phyloP scores from a whole-genome alignment of 2,113 vertebrate species.

The Mesitornis unicolor region DNA sequence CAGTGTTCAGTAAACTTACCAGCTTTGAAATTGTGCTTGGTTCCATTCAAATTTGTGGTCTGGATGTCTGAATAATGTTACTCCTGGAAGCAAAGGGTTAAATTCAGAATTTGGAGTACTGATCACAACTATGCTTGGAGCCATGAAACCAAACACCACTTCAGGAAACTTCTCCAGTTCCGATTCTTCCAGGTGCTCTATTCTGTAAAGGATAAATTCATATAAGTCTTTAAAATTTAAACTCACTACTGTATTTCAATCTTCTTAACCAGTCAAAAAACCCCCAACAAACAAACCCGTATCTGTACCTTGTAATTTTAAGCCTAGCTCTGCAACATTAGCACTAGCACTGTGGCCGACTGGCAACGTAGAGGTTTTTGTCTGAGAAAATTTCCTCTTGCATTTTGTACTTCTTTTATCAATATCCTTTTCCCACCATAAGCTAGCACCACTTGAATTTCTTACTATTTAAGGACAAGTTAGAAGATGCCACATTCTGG shows the following conservation, averaged over 20 bases:
- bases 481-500: background rate
- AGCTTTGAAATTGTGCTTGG: slow-evolving; percentile 84
- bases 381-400: background rate
- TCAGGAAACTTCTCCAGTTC: slow-evolving; percentile 85
- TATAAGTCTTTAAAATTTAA: background rate
- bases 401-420: background rate
- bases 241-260: background rate
- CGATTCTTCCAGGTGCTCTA: slow-evolving; percentile 86
- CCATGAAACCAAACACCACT: slow-evolving; percentile 91
- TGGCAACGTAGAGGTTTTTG: background rate
- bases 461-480: background rate
- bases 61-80: slow-evolving; percentile 78
- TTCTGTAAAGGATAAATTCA: slow-evolving; percentile 70
- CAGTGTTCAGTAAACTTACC: slow-evolving; percentile 66
- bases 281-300: fast-evolving
- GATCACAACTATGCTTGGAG: slow-evolving; percentile 81
- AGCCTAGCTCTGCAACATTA: background rate
- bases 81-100: slow-evolving; percentile 81
- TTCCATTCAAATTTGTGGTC: slow-evolving; percentile 98
- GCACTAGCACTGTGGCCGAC: background rate
- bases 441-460: background rate
- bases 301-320: background rate
- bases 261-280: background rate
- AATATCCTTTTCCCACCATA: background rate
- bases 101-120: slow-evolving; percentile 94